Conservation (phyloP, 2,888 invertebrate genomes). For the Matsumyia berberina region DNA sequence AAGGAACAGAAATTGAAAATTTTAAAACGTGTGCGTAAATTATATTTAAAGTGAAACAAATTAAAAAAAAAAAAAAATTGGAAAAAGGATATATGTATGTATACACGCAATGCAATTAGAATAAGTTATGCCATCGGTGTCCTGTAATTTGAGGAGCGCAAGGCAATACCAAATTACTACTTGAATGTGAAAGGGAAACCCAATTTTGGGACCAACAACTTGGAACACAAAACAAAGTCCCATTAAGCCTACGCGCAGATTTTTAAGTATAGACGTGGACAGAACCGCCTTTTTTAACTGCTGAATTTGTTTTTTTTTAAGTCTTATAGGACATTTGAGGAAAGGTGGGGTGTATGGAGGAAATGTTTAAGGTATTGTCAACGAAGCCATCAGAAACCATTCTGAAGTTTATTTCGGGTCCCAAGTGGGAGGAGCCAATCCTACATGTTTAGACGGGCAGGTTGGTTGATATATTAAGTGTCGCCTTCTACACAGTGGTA, state of each 20-base stretch:
- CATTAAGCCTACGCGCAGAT: constrained; percentile 11
- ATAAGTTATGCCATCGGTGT: constrained; percentile 11
- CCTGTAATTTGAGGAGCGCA: constrained; percentile 25
- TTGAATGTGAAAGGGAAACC: neutral
- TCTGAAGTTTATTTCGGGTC: too few species aligned
- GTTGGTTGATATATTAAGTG: too few species aligned
- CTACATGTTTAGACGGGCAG: too few species aligned
- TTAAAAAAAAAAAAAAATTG: constrained; percentile 10
- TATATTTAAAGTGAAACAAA: constrained; percentile 1
- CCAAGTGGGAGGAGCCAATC: too few species aligned
- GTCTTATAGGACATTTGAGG: neutral
- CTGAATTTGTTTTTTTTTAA: neutral
- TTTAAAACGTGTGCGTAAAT: constrained; percentile 39
- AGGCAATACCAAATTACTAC: constrained; percentile 13
- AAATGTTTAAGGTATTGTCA: too few species aligned
- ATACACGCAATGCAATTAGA: constrained; percentile 50
- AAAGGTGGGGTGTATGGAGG: too few species aligned
- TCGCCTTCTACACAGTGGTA: too few species aligned
- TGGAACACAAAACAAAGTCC: constrained; percentile 12
- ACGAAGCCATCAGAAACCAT: too few species aligned
- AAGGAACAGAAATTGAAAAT: constrained; percentile 42
- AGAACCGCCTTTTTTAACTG: neutral
- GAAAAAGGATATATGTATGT: too few species aligned
- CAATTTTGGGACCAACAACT: constrained; percentile 8
- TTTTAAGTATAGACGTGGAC: constrained; percentile 1